Conservation (phyloP, 2,797 vertebrate species). For the Pseudomugil tenellus region DNA sequence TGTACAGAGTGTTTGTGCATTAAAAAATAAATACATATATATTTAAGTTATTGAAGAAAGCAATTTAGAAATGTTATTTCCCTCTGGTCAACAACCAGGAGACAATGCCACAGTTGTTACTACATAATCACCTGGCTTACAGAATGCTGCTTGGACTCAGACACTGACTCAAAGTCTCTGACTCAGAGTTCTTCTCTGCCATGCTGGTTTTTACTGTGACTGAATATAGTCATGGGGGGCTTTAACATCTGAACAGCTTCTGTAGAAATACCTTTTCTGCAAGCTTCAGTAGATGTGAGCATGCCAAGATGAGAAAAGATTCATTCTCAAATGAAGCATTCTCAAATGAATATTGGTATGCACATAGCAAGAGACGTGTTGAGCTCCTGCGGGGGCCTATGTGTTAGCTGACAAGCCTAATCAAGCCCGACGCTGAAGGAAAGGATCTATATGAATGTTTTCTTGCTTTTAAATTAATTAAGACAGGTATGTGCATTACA, state of each 20-base stretch:
- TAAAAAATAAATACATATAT: too few relatives aligned
- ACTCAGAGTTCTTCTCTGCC: background rate
- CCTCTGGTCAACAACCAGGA: background rate
- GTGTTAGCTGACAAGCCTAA: background rate
- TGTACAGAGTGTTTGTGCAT: too few relatives aligned
- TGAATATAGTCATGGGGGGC: background rate
- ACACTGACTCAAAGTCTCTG: background rate
- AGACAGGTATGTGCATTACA: background rate
- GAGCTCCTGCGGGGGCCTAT: too few relatives aligned
- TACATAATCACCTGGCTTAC: background rate
- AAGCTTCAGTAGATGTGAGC: background rate
- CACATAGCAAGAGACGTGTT: background rate
- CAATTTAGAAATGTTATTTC: too few relatives aligned
- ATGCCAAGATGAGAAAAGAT: background rate
- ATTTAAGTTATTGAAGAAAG: too few relatives aligned
- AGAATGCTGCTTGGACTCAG: background rate
- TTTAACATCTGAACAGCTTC: background rate
- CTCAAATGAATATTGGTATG: background rate
- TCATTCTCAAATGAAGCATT: background rate
- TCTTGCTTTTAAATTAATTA: background rate
- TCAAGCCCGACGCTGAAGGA: background rate
- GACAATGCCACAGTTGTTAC: background rate
- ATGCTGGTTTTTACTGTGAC: background rate
- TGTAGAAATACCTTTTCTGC: background rate
- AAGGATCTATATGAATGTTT: background rate